Evolutionary conservation across 1,140 invertebrate genomes (phyloP), one percentile per base, ranked within the genome.

Genomic region (Coptotermes formosanus): DNA sequence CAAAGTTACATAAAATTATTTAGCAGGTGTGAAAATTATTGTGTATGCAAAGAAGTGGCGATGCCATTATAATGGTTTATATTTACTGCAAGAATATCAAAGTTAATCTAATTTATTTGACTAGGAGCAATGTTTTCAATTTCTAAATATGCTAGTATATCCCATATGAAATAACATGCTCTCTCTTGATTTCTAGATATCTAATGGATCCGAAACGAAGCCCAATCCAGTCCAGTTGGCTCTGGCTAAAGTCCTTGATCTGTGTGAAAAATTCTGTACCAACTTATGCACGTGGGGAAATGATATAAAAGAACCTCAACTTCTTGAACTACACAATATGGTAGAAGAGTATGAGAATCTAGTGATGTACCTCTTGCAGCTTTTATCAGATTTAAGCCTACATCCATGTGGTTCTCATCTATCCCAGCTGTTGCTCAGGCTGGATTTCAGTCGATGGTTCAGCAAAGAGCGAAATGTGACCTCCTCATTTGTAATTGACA

Each of bases 361-460:
- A 85, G 92, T 94, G 30, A 92, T 93, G 87, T 92, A 92, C 86
- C 89, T 95, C 86, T 92, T 94, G 87, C 91, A 93, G 87, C 89
- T 94, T 55, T 89, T 96, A 38, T 93, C 94, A 44, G 93, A 92
- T 85, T 89, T 95, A 48, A 92, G 94, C 85, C 92, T 93, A 83
- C 93, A 94, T 88, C 92, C 94, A 0, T 94, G 93, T 88, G 94
- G 94, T 19, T 92, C 93, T 85, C 93, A 95, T 89, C 91, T 96
- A 48, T 93, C 94, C 52, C 93, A 95, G 87, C 90, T 96, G 64
- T 90, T 96, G 12, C 92, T 96, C 89, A 91, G 95, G 86, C 91
- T 96, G 38, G 95, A 96, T 90, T 96, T 94, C 87, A 96, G 96
- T 89, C 92, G 94, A 86, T 96, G 95, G 85, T 86, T 86, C 75